Conservation (phyloP, 2,113 vertebrate species). For the Trematomus loennbergii region DNA sequence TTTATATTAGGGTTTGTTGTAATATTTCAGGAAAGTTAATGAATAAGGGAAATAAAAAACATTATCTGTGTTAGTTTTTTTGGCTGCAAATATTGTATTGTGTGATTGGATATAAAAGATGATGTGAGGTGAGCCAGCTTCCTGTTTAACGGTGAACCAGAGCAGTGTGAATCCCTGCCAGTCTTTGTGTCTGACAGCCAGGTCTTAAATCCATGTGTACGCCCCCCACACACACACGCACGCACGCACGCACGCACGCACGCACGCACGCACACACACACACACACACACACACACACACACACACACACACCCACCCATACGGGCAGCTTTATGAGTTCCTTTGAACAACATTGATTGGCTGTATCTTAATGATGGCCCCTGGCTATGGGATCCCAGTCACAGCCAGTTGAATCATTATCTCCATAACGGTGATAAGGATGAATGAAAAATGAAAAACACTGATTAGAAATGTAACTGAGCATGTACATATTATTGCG, state of each 20-base stretch:
- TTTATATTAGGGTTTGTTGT: neutral
- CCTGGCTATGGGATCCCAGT: conserved; percentile 35
- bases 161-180: neutral
- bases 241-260: no score
- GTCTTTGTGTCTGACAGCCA: conserved; percentile 65
- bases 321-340: conserved; percentile 18
- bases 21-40: neutral
- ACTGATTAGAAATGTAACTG: no score
- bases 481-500: neutral
- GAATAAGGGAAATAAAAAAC: neutral
- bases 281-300: neutral
- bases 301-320: neutral
- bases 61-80: no score
- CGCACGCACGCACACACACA: neutral
- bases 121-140: neutral
- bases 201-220: conserved; percentile 45
- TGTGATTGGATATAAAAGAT: no score
- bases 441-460: no score
- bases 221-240: neutral
- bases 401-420: conserved; percentile 33
- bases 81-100: no score
- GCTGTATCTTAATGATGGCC: conserved; percentile 49
- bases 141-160: neutral
- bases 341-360: conserved; percentile 37
- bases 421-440: conserved; percentile 27